Percentiles rank a stretch among this genome's conserved stretches.
These are phyloP conservation scores for Anagyrus pseudococci DNA, from an alignment of 2,888 invertebrate genomes.

Conservation along the genomic window DNA sequence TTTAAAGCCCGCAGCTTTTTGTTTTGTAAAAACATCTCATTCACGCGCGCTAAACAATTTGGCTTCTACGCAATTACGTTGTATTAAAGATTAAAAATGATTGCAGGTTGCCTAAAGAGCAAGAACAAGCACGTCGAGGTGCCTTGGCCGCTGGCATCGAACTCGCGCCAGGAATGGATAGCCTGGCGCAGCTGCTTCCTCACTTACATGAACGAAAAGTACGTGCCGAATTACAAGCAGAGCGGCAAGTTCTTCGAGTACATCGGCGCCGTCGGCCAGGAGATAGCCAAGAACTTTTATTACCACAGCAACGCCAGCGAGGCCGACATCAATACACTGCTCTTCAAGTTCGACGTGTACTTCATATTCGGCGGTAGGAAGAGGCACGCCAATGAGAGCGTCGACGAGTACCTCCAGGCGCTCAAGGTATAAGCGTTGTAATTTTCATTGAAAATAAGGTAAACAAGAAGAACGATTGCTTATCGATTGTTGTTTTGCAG, in stretches of 20 bases:
- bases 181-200: constrained; percentile 19
- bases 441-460: not conserved
- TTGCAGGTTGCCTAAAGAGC: constrained; percentile 16
- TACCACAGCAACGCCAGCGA: not conserved
- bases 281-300: constrained; percentile 22
- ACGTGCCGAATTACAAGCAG: constrained; percentile 24
- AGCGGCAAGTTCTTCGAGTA: constrained; percentile 1
- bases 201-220: constrained; percentile 16
- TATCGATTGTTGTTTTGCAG: constrained; percentile 15
- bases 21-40: no score
- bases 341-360: constrained; percentile 29
- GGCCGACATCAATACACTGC: constrained; percentile 3
- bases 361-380: constrained; percentile 18
- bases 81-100: not conserved
- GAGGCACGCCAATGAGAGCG: constrained; percentile 10
- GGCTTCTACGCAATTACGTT: no score
- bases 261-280: constrained; percentile 18
- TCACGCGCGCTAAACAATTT: no score
- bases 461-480: not conserved
- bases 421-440: constrained; percentile 20
- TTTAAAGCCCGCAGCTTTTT: no score
- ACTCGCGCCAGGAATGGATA: constrained; percentile 24
- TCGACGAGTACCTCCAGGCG: constrained; percentile 16
- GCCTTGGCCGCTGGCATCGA: constrained; percentile 12
- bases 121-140: constrained; percentile 4